Evolutionary conservation across 2,888 invertebrate species (phyloP).

Genomic region (Sinelater perroti): DNA sequence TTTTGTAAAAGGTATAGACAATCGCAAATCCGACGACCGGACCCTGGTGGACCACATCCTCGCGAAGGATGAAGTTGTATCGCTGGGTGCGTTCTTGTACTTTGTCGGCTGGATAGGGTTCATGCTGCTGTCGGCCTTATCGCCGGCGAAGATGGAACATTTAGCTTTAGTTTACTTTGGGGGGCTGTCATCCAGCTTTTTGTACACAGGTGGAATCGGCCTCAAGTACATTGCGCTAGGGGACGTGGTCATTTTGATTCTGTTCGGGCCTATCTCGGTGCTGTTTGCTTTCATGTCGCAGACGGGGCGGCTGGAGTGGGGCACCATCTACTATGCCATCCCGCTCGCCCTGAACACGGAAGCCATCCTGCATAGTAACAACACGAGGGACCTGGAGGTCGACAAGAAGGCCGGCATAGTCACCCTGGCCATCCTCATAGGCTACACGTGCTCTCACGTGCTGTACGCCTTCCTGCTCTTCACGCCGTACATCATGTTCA

Average conservation of each 20-base stretch:
- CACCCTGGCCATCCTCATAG: slow-evolving; percentile 92
- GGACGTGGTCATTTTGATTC: slow-evolving; percentile 88
- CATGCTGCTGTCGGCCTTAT: slow-evolving; percentile 64
- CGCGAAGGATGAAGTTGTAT: slow-evolving; percentile 82
- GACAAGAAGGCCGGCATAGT: slow-evolving; percentile 92
- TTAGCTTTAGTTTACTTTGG: slow-evolving; percentile 94
- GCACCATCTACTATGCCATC: slow-evolving; percentile 91
- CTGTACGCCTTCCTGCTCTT: slow-evolving; percentile 90
- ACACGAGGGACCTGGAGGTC: slow-evolving; percentile 89
- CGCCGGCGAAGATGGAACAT: slow-evolving; percentile 94
- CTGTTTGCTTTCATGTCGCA: slow-evolving; percentile 93
- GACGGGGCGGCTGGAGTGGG: slow-evolving; percentile 90
- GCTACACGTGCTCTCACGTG: slow-evolving; percentile 89
- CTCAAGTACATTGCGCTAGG: slow-evolving; percentile 95
- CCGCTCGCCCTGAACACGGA: slow-evolving; percentile 94
- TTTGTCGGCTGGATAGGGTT: slow-evolving; percentile 77
- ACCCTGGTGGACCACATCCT: slow-evolving; percentile 94
- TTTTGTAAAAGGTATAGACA: slow-evolving; percentile 95
- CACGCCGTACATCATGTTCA: slow-evolving; percentile 89
- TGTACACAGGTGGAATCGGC: slow-evolving; percentile 97
- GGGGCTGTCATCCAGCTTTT: slow-evolving; percentile 91
- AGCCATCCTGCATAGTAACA: slow-evolving; percentile 94
- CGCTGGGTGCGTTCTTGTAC: slow-evolving; percentile 88
- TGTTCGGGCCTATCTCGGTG: slow-evolving; percentile 94
- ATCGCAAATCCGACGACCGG: slow-evolving; percentile 91